Percentiles rank a stretch among this genome's conserved stretches.
phyloP scores from a whole-genome alignment of 2,888 invertebrate species.

The Dione vanillae region DNA sequence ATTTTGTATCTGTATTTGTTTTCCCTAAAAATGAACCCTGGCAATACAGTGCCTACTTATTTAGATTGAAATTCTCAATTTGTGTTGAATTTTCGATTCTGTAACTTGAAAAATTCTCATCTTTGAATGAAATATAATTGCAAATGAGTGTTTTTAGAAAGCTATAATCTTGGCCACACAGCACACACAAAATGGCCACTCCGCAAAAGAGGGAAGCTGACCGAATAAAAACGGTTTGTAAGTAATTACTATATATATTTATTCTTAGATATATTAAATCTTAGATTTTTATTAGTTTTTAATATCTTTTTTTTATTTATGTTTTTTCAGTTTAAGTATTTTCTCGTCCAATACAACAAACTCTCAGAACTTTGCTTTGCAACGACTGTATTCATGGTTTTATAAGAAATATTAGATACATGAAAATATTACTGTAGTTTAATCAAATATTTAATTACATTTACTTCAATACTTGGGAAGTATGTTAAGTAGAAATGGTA shows the following conservation, averaged over 20 bases:
- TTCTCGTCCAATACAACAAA: conserved; percentile 96
- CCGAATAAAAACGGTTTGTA: conserved; percentile 93
- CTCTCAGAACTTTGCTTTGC: conserved; percentile 97
- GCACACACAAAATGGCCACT: conserved; percentile 52
- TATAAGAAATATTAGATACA: conserved; percentile 88
- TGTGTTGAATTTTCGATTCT: conserved; percentile 19
- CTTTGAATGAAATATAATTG: neutral
- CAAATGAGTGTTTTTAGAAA: neutral
- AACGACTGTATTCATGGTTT: conserved; percentile 97
- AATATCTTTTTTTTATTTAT: neutral
- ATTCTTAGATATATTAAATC: neutral
- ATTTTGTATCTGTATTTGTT: no score
- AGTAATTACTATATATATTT: conserved; percentile 53
- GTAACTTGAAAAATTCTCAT: neutral
- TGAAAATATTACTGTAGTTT: neutral
- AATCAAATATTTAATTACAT: neutral
- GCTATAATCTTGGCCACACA: no score
- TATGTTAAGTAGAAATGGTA: no score
- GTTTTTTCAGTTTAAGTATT: conserved; percentile 92
- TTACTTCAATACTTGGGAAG: no score
- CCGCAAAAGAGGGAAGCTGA: conserved; percentile 87
- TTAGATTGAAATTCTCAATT: conserved; percentile 24
- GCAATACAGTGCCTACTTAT: conserved; percentile 19
- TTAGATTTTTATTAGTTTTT: neutral
- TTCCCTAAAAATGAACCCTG: neutral